Evolutionary conservation across 2,888 invertebrate genomes (phyloP), one percentile per base, ranked within the genome.

Genomic region (Ophioninae sp.): DNA sequence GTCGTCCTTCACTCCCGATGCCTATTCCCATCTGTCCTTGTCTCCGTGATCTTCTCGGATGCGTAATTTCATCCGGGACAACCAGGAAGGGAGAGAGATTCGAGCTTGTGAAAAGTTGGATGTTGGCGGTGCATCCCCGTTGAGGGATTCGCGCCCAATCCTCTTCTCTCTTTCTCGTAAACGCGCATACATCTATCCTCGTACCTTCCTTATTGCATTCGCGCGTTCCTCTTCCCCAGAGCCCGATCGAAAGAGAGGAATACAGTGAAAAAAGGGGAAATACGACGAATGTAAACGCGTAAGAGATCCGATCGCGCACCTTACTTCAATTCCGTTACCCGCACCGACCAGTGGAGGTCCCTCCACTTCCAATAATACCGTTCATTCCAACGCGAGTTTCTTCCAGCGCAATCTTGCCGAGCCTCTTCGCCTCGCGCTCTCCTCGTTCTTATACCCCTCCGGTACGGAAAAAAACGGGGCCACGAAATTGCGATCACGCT

Each of bases 21-120:
- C 81, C 72, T 80, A 83, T 81, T 85, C 70, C 84, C 82, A 79
- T 75, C 81, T 77, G 77, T 80, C 84, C 81, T 72, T 84, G 82
- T 82, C 84, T 62, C 79, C 73, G 74, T 83, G 76, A 82, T 86
- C 77, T 84, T 75, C 85, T 73, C 81, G 82, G 87, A 88, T 85
- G 87, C 88, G 90, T 89, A 90, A 90, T 89, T 90, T 89, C 86
- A 89, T 87, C 86, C 88, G 87, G 86, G 86, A 87, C 88, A 87
- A 90, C 87, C 89, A 87, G 88, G 87, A 88, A 89, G 87, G 79
- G 81, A 61, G 73, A 81, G 73, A 72, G 67, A 44, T 77, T 79
- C 70, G 78, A 79, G 81, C 75, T 85, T 70, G 83, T 82, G 80
- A 84, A 84, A 75, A 81, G 74, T 79, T 69, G 69, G 65, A 80